phyloP scores from a whole-genome alignment of 1,140 invertebrate genomes.

The Oncopeltus fasciatus region DNA sequence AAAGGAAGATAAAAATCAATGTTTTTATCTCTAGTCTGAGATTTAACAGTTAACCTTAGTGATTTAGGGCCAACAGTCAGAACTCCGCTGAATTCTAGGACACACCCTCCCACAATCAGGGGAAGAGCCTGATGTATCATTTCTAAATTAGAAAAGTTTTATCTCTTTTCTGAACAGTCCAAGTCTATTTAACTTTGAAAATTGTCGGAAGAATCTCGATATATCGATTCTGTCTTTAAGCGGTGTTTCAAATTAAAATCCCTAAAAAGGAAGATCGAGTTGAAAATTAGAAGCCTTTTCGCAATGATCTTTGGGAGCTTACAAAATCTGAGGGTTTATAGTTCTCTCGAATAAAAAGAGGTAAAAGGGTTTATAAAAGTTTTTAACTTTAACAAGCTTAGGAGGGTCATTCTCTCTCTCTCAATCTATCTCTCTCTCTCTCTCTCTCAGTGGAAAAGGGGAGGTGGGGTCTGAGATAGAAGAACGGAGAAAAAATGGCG shows the following conservation, averaged over 20 bases:
- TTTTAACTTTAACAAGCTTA: constrained; percentile 10
- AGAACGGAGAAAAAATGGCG: neutral
- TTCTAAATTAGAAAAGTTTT: neutral
- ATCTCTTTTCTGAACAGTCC: neutral
- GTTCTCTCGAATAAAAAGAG: neutral
- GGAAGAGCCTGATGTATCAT: neutral
- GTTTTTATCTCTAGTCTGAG: too few relatives aligned
- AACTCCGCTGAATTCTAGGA: neutral
- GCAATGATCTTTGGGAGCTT: neutral
- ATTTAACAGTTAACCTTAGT: too few relatives aligned
- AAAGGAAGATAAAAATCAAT: too few relatives aligned
- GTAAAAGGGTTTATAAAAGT: constrained; percentile 8
- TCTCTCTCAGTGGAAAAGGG: neutral
- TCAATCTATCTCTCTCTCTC: too few relatives aligned
- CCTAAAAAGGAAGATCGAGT: neutral
- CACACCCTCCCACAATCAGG: neutral
- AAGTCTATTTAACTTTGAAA: too few relatives aligned
- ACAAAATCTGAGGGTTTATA: neutral
- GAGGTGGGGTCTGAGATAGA: neutral
- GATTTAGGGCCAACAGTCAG: too few relatives aligned
- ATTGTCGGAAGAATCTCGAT: too few relatives aligned
- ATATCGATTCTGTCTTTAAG: neutral
- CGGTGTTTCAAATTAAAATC: neutral
- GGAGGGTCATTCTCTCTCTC: too few relatives aligned
- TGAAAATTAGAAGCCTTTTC: neutral